Evolutionary conservation across 2,888 invertebrate genomes (phyloP).

Genomic region (Chalcis sispes): DNA sequence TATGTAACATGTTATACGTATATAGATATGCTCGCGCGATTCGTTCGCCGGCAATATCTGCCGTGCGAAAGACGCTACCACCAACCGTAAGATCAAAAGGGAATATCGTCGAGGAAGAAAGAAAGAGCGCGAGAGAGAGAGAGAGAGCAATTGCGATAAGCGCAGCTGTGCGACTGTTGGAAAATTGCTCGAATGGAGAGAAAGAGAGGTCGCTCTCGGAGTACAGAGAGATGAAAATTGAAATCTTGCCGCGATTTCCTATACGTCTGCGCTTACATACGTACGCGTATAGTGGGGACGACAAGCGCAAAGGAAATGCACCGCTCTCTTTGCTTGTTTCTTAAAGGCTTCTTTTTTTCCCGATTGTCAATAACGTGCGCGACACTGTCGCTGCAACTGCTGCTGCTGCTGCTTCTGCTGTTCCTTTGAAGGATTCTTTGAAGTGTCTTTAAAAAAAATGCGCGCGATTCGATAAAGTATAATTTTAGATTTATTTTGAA

Average conservation of each 20-base stretch:
- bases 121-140: not conserved
- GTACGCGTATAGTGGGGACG: not conserved
- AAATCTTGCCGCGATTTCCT: conserved; percentile 24
- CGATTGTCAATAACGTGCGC: not conserved
- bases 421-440: too few relatives aligned
- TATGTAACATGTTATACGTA: not conserved
- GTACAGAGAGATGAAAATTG: conserved; percentile 20
- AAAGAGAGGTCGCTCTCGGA: too few relatives aligned
- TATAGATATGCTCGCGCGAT: not conserved
- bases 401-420: too few relatives aligned
- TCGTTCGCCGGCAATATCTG: not conserved
- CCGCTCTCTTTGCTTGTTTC: not conserved
- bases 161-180: conserved; percentile 42
- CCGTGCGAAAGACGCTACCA: not conserved
- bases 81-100: conserved; percentile 2
- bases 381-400: too few relatives aligned
- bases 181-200: not conserved
- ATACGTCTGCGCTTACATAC: not conserved
- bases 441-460: too few relatives aligned
- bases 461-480: too few relatives aligned
- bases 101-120: not conserved
- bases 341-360: not conserved
- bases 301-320: not conserved
- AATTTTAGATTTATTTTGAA: too few relatives aligned
- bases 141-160: conserved; percentile 10